Base-by-base conservation (phyloP, 64 coral and sea anemone species). In the Actinia tenebrosa region DNA sequence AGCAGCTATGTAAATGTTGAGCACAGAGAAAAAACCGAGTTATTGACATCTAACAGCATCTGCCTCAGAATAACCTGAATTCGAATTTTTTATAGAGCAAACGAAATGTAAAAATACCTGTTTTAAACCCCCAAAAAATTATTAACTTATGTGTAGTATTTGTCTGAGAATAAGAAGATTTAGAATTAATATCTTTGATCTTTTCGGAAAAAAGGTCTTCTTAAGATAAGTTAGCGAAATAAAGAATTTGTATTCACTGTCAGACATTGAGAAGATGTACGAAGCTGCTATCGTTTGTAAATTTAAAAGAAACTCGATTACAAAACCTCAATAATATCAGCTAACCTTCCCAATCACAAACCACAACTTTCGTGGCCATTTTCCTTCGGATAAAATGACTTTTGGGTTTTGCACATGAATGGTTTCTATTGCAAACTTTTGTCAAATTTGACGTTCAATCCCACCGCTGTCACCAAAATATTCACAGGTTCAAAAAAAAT, bases 1-100 rank as follows among this genome's bases (percentile, higher is more conserved):
- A 81, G 45, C 79, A 81, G 79, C 79, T 81, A 81, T 53, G 79
- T 17, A 81, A 81, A 81, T 81, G 79, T 81, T 81, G 45, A 53
- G 17, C 43, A 20, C 16, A 18, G 79, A 50, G 45, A 7, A 7
- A 53, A 81, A 81, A 75, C 19, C 3, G 19, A 10, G 27, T 14
- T 75, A 75, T 75, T 75, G 26, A 75, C 69, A 42, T 18, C 63
- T 22, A 2, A 42, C 9, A 42, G 10, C 69, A 75, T 75, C 69
- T 75, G 30, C 30, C 30, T 37, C 30, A 1, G 30, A 37, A 37
- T 37, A 37, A 37, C 30, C 30, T 37, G 30, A 37, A 37, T 37
- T 37, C 47, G n/a, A 75, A 75, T 10, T 37, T 58, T 75, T 25
- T 14, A 37, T 75, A 4, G 2, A 0, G 69, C 1, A 7, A 30